Evolutionary conservation across 2,113 vertebrate genomes (phyloP).

Genomic region (Dissostichus mawsoni): DNA sequence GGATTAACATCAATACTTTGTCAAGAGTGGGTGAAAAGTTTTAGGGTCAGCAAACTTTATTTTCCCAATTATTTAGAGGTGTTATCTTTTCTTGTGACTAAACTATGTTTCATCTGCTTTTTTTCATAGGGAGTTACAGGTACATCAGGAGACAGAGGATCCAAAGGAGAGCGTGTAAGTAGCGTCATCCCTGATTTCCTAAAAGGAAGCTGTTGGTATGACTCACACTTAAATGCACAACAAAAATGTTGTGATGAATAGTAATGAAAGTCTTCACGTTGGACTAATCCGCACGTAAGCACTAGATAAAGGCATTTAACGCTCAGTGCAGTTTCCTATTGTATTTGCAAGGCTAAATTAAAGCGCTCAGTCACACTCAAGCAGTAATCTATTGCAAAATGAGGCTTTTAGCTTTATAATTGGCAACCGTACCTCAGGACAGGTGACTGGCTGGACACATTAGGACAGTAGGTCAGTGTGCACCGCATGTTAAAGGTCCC

Average conservation of each 20-base stretch:
- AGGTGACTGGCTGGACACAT: slow-evolving; percentile 47
- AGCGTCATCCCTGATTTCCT: slow-evolving; percentile 14
- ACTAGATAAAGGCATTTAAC: slow-evolving; percentile 65
- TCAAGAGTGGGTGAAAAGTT: slow-evolving; percentile 8
- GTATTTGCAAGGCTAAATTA: slow-evolving; percentile 54
- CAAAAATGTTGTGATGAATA: slow-evolving; percentile 57
- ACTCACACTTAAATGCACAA: slow-evolving; percentile 40
- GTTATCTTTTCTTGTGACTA: background rate
- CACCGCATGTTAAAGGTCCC: slow-evolving; percentile 4
- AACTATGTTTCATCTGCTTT: slow-evolving; percentile 32
- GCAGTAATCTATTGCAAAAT: slow-evolving; percentile 63
- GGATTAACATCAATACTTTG: slow-evolving; percentile 8
- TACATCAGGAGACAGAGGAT: slow-evolving; percentile 92
- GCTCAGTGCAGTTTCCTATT: slow-evolving; percentile 56
- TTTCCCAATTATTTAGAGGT: slow-evolving; percentile 10
- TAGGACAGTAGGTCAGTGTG: slow-evolving; percentile 34
- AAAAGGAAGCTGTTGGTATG: slow-evolving; percentile 24
- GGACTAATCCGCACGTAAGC: slow-evolving; percentile 71
- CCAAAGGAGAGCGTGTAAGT: slow-evolving; percentile 97
- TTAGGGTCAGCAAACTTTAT: slow-evolving; percentile 7
- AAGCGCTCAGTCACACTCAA: slow-evolving; percentile 63
- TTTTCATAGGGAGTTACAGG: slow-evolving; percentile 88
- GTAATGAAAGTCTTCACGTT: slow-evolving; percentile 64
- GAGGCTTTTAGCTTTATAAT: slow-evolving; percentile 51
- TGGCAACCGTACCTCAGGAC: slow-evolving; percentile 32